Percentiles rank a stretch among this genome's conserved stretches.
phyloP scores from a whole-genome alignment of 2,888 invertebrate species.

The Drosophila demipolita region DNA sequence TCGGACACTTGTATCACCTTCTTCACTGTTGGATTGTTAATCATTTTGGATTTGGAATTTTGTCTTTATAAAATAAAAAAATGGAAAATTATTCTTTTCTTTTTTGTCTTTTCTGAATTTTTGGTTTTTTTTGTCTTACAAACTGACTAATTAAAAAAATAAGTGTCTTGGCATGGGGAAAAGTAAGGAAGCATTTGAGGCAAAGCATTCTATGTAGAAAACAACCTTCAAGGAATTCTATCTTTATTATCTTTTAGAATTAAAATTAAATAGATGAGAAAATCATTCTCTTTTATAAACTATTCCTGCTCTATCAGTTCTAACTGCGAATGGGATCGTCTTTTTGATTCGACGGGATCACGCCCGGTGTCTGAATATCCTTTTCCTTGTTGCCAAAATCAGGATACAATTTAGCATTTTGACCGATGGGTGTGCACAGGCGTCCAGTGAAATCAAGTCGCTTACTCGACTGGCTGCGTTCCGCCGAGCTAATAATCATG shows the following conservation, averaged over 20 bases:
- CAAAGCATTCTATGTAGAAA: constrained; percentile 2
- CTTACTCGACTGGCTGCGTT: constrained; percentile 85
- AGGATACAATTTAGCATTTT: constrained; percentile 90
- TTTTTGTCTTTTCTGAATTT: neutral
- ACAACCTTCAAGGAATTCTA: no score
- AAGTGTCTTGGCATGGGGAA: neutral
- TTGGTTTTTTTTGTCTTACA: neutral
- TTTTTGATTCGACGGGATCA: constrained; percentile 58
- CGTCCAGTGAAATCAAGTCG: constrained; percentile 88
- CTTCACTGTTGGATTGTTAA: constrained; percentile 27
- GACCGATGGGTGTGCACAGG: constrained; percentile 88
- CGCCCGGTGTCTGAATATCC: constrained; percentile 46
- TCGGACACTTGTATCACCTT: constrained; percentile 74
- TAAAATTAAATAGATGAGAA: neutral
- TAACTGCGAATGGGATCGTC: constrained; percentile 72
- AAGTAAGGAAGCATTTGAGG: neutral
- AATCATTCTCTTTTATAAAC: neutral
- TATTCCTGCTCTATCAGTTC: neutral
- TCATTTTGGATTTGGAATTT: constrained; percentile 34
- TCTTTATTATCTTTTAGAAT: neutral
- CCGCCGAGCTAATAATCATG: constrained; percentile 86
- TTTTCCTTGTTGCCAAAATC: constrained; percentile 86
- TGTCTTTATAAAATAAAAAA: neutral
- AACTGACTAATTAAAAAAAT: neutral
- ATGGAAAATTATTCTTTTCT: neutral